A percentile compares a stretch with the other conserved stretches of the same genome.
Conservation (phyloP, 2,797 vertebrate species). For the Naso thynnoides region DNA sequence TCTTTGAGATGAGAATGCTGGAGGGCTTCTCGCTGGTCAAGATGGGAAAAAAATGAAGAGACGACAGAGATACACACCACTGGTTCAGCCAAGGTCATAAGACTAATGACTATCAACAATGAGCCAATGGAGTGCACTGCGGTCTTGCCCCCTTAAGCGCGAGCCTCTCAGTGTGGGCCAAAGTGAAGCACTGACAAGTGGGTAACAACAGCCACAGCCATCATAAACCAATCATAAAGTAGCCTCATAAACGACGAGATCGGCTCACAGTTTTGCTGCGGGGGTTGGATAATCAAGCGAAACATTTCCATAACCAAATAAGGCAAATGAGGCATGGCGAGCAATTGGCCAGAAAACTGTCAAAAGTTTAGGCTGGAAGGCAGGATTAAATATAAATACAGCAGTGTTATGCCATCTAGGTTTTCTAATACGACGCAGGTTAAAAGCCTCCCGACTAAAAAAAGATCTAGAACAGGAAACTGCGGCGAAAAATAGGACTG, state of each 20-base stretch:
- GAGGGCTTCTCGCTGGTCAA: constrained; percentile 40
- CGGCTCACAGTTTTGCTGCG: constrained; percentile 58
- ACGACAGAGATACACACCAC: constrained; percentile 29
- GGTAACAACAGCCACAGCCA: constrained; percentile 40
- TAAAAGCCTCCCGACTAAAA: constrained; percentile 21
- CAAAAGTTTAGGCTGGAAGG: constrained; percentile 66
- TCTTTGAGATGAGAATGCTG: constrained; percentile 29
- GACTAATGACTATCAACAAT: constrained; percentile 65
- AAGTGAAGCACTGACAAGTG: constrained; percentile 40
- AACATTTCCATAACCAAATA: constrained; percentile 75
- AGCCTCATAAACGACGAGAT: constrained; percentile 50
- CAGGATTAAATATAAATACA: constrained; percentile 62
- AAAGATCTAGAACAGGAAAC: not conserved
- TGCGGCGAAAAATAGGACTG: not conserved
- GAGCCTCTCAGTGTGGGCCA: constrained; percentile 60
- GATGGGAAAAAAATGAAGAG: not conserved
- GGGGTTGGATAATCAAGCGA: constrained; percentile 70
- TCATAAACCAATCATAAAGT: constrained; percentile 68
- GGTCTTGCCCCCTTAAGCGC: constrained; percentile 45
- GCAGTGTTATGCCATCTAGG: constrained; percentile 26
- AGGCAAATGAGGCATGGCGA: constrained; percentile 63
- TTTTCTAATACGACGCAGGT: constrained; percentile 47
- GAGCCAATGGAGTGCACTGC: constrained; percentile 64
- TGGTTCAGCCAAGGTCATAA: constrained; percentile 65
- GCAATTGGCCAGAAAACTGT: constrained; percentile 75